phyloP scores from a whole-genome alignment of 2,888 invertebrate genomes.

The Cephus pulcher region DNA sequence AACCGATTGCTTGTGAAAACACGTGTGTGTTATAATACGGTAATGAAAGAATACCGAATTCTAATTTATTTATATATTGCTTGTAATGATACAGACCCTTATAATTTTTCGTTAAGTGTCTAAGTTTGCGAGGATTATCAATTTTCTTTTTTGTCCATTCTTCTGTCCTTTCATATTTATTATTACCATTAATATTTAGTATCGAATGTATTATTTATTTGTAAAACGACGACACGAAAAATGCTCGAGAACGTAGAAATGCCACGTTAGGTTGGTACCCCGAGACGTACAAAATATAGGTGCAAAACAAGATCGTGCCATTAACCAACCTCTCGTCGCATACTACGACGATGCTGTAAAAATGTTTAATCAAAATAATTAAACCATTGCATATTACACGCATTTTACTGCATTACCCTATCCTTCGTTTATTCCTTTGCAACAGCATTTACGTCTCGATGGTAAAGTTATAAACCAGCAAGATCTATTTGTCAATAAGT shows the following conservation, averaged over 20 bases:
- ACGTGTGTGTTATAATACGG: conserved; percentile 24
- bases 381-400: conserved; percentile 36
- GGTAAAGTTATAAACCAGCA: background rate
- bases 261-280: conserved; percentile 52
- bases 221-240: conserved; percentile 16
- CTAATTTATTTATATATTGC: conserved; percentile 36
- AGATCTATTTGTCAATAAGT: background rate
- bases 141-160: background rate
- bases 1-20: conserved; percentile 17
- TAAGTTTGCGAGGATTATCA: conserved; percentile 43
- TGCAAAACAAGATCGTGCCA: conserved; percentile 51
- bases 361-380: conserved; percentile 36
- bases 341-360: conserved; percentile 33
- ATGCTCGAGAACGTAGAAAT: conserved; percentile 34
- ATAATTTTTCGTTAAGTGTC: conserved; percentile 34
- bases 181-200: conserved; percentile 31
- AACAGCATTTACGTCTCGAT: background rate
- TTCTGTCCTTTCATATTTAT: conserved; percentile 33
- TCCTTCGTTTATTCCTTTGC: background rate
- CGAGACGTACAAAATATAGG: conserved; percentile 65
- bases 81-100: conserved; percentile 26
- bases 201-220: conserved; percentile 20
- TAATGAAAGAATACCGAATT: conserved; percentile 23
- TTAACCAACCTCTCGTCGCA: conserved; percentile 53
- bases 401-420: background rate